Evolutionary conservation across 2,113 vertebrate species (phyloP).

Genomic region (Phoenicopterus ruber): DNA sequence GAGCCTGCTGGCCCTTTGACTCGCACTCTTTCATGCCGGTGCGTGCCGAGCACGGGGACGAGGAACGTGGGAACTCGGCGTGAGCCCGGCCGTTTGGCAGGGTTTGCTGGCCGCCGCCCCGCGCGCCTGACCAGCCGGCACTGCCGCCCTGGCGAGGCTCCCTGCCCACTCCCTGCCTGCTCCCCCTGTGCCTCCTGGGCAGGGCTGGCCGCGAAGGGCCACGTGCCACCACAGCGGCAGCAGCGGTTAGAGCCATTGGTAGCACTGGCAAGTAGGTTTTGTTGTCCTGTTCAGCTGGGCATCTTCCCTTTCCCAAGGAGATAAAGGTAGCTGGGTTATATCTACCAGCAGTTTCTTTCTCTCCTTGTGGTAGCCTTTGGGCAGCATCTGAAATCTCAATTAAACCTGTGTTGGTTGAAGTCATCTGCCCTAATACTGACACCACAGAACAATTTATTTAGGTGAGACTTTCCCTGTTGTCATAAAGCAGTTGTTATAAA

Average conservation of each 20-base stretch:
- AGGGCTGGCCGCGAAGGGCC: accelerated
- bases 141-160: not conserved
- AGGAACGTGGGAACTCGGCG: not conserved
- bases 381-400: not conserved
- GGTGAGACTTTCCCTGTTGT: not conserved
- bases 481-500: not conserved
- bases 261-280: not conserved
- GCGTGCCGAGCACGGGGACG: accelerated
- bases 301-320: not conserved
- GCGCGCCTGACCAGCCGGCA: accelerated
- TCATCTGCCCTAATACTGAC: not conserved
- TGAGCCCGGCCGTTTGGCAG: accelerated
- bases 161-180: not conserved
- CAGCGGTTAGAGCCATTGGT: not conserved
- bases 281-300: not conserved
- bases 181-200: not conserved
- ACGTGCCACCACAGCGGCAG: not conserved
- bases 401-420: not conserved
- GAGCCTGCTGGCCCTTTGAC: slow-evolving; percentile 3
- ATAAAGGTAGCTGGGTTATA: not conserved
- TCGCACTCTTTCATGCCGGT: not conserved
- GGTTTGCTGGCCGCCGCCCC: not conserved
- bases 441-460: not conserved
- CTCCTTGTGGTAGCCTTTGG: not conserved
- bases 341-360: not conserved